These are phyloP conservation scores for Lasioglossum malachurum DNA, from an alignment of 2,888 invertebrate genomes.

Conservation along the genomic window DNA sequence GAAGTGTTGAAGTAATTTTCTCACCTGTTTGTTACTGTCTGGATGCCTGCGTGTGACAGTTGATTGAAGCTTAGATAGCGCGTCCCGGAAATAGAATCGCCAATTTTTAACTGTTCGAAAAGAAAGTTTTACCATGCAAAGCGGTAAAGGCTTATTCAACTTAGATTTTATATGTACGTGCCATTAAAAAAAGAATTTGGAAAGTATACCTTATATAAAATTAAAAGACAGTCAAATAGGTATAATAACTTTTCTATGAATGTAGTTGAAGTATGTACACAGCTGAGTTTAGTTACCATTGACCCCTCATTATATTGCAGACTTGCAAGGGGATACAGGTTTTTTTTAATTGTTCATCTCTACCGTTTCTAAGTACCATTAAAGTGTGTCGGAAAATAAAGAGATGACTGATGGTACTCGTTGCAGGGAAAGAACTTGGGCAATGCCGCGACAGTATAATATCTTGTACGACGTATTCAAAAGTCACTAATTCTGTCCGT, in stretches of 20 bases:
- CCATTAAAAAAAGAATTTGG: too few species aligned
- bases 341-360: slow-evolving; percentile 14
- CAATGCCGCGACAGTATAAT: slow-evolving; percentile 11
- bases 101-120: slow-evolving; percentile 1
- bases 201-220: background rate
- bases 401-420: slow-evolving; percentile 45
- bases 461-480: slow-evolving; percentile 21
- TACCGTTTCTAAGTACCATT: background rate
- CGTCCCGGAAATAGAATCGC: background rate
- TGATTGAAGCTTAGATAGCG: background rate
- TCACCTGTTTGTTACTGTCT: background rate
- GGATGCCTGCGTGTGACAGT: background rate
- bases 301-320: slow-evolving; percentile 7
- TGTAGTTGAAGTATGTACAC: background rate
- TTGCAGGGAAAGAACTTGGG: slow-evolving; percentile 27
- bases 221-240: background rate
- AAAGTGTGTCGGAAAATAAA: slow-evolving; percentile 29
- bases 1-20: background rate
- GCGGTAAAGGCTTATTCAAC: background rate
- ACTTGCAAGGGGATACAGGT: background rate
- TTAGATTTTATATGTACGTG: background rate
- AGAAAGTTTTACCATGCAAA: background rate
- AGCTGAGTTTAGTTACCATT: slow-evolving; percentile 14
- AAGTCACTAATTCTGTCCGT: slow-evolving; percentile 28
- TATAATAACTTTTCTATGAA: background rate